Evolutionary conservation across 2,113 vertebrate species (phyloP).

Genomic region (Ammodytes dubius): DNA sequence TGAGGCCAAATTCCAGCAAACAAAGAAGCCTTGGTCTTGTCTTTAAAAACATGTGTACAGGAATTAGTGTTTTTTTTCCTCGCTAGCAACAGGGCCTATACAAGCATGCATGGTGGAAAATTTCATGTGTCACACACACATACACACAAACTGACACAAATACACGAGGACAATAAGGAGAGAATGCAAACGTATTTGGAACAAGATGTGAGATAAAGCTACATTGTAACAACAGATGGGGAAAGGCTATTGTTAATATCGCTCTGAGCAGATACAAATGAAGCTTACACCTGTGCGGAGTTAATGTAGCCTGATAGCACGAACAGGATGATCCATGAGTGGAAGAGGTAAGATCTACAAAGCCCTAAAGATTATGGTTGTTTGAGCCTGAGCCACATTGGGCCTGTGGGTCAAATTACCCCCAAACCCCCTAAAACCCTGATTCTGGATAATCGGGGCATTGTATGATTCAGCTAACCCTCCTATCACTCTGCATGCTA

Average conservation of each 20-base stretch:
- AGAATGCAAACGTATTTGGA: background rate
- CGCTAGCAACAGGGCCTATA: constrained; percentile 23
- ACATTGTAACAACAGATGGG: constrained; percentile 40
- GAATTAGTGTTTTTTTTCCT: constrained; percentile 9
- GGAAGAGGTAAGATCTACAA: constrained; percentile 50
- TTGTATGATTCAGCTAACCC: constrained; percentile 57
- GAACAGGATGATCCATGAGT: constrained; percentile 46
- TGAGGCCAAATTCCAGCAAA: constrained; percentile 3
- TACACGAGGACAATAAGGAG: constrained; percentile 15
- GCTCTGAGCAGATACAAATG: constrained; percentile 37
- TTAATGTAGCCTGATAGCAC: constrained; percentile 57
- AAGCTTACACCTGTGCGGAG: constrained; percentile 63
- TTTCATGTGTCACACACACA: constrained; percentile 30
- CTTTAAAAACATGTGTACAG: constrained; percentile 10
- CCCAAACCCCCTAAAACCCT: constrained; percentile 46
- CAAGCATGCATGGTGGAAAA: constrained; percentile 27
- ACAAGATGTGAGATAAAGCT: constrained; percentile 24
- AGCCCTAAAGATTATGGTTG: constrained; percentile 58
- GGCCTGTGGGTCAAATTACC: constrained; percentile 72
- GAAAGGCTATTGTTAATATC: constrained; percentile 40
- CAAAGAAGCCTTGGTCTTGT: background rate
- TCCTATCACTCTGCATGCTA: constrained; percentile 61
- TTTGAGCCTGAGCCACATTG: constrained; percentile 55
- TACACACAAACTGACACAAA: constrained; percentile 10
- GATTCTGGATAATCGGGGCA: constrained; percentile 52